Conservation (phyloP, 1,140 invertebrate species). For the Gryon sp. region DNA sequence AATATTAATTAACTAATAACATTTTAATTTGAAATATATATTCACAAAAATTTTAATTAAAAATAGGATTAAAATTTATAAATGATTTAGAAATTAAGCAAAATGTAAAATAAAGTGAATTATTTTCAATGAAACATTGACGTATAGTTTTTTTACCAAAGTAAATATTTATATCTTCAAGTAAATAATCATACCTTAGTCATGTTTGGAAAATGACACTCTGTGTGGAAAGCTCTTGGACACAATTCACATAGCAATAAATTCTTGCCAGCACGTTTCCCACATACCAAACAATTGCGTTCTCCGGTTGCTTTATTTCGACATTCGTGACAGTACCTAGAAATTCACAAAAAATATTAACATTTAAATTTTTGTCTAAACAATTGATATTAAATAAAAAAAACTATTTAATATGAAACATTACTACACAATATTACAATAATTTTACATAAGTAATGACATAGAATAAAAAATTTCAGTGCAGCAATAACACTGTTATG, state of each 20-base stretch:
- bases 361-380: too few relatives aligned
- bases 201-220: slow-evolving; percentile 93
- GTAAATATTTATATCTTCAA: not conserved
- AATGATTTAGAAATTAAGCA: too few relatives aligned
- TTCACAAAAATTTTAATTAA: too few relatives aligned
- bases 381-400: slow-evolving; percentile 4
- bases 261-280: slow-evolving; percentile 87
- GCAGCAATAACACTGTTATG: too few relatives aligned
- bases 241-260: slow-evolving; percentile 92
- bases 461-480: too few relatives aligned
- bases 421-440: too few relatives aligned
- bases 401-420: too few relatives aligned
- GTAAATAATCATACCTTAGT: slow-evolving; percentile 83
- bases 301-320: slow-evolving; percentile 96
- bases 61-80: too few relatives aligned
- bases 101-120: too few relatives aligned
- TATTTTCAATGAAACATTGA: too few relatives aligned
- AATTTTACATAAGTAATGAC: too few relatives aligned
- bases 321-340: slow-evolving; percentile 96
- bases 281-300: slow-evolving; percentile 93
- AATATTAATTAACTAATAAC: not conserved
- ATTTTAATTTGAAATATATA: not conserved
- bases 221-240: slow-evolving; percentile 93
- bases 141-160: too few relatives aligned
- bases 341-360: not conserved